These are phyloP conservation scores for Sebastes hubbsi DNA, from an alignment of 2,797 vertebrate species.

Conservation along the genomic window DNA sequence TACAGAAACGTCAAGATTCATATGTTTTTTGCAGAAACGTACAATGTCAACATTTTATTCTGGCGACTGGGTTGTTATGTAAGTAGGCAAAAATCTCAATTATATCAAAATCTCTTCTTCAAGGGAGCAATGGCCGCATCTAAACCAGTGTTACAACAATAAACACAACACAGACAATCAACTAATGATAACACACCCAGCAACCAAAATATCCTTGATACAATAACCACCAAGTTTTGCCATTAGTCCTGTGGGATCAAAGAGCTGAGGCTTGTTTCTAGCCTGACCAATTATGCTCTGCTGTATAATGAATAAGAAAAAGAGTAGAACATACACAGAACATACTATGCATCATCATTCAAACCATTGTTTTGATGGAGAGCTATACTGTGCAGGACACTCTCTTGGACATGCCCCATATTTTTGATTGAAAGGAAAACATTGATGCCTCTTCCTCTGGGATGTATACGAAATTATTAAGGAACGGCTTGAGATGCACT, in stretches of 20 bases:
- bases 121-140: background rate
- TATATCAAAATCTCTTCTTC: background rate
- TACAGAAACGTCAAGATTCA: background rate
- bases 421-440: background rate
- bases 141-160: background rate
- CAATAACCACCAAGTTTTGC: background rate
- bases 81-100: background rate
- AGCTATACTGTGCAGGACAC: background rate
- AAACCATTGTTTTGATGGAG: background rate
- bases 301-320: constrained; percentile 21
- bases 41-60: no score
- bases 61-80: background rate
- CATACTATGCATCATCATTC: background rate
- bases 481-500: background rate
- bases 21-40: no score
- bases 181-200: background rate
- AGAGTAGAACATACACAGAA: background rate
- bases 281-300: constrained; percentile 10
- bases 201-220: background rate
- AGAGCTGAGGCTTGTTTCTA: background rate
- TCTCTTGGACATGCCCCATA: background rate
- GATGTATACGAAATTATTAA: background rate
- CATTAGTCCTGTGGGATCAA: constrained; percentile 1
- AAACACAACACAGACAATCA: background rate
- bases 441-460: constrained; percentile 18